phyloP scores from a whole-genome alignment of 2,888 invertebrate species.

The Nycteola revayana region DNA sequence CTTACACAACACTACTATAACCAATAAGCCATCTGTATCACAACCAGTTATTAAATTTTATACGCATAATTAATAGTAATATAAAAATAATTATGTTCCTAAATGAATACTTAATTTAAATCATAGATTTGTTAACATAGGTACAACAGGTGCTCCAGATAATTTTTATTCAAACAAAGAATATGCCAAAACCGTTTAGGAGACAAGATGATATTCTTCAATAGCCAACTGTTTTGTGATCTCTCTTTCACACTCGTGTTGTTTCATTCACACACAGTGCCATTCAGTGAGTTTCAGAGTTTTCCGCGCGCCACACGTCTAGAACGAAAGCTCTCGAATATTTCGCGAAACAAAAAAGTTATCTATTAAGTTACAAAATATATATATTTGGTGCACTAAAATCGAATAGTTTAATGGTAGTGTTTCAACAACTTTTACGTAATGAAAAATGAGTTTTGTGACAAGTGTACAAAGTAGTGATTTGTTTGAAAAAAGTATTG shows the following conservation, averaged over 20 bases:
- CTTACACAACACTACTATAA: too few species aligned
- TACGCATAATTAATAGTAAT: too few species aligned
- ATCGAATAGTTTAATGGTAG: too few species aligned
- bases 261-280: too few species aligned
- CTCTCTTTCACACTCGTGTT: constrained; percentile 4
- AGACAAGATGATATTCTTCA: constrained; percentile 18
- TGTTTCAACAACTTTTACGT: background rate
- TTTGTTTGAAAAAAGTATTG: constrained; percentile 11
- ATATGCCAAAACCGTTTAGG: background rate
- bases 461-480: constrained; percentile 6
- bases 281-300: constrained; percentile 40
- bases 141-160: too few species aligned
- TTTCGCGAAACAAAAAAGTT: constrained; percentile 10
- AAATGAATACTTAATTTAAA: too few species aligned
- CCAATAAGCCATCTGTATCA: too few species aligned
- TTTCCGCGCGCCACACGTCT: constrained; percentile 31
- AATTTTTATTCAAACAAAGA: background rate
- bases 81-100: too few species aligned
- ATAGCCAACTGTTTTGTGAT: constrained; percentile 11
- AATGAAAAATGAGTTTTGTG: background rate
- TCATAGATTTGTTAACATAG: too few species aligned
- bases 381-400: too few species aligned
- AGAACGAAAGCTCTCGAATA: constrained; percentile 20
- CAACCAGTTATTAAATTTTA: too few species aligned
- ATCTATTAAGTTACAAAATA: too few species aligned